Evolutionary conservation across 2,797 vertebrate species (phyloP).

Genomic region (Rhynchonycteris naso): DNA sequence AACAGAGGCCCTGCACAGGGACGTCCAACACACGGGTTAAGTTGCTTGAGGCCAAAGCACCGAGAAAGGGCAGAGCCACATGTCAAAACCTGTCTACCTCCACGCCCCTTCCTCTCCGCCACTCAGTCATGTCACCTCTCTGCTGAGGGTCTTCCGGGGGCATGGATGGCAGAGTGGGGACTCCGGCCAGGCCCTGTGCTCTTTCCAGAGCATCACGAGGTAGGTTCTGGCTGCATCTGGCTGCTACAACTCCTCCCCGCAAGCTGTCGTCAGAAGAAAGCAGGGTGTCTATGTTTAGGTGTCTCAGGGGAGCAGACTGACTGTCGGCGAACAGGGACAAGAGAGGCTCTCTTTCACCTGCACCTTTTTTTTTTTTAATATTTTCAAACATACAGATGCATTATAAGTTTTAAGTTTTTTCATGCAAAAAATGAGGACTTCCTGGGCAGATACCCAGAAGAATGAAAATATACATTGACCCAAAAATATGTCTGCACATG

Average conservation of each 20-base stretch:
- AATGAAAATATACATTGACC: not conserved
- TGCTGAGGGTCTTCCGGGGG: not conserved
- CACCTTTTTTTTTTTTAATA: not conserved
- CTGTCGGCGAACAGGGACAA: not conserved
- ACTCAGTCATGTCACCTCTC: not conserved
- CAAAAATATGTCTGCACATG: not conserved
- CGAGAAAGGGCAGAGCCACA: not conserved
- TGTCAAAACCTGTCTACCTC: not conserved
- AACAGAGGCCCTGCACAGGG: not conserved
- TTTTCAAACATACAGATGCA: not conserved
- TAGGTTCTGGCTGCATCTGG: not conserved
- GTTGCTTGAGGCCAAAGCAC: not conserved
- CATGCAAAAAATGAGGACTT: not conserved
- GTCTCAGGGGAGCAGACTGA: not conserved
- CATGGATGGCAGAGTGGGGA: fast-evolving
- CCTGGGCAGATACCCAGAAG: not conserved
- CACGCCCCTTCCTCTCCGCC: not conserved
- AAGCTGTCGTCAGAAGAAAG: not conserved
- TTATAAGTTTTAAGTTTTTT: not conserved
- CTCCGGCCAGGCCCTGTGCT: not conserved
- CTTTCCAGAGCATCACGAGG: not conserved
- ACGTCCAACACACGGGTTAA: no score
- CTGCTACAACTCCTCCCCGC: not conserved
- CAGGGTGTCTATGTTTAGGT: not conserved
- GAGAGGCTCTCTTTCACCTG: not conserved